A percentile compares a stretch with the other conserved stretches of the same genome.
Evolutionary conservation across 2,113 vertebrate species (phyloP).

Genomic region (Nansenia antarctica): DNA sequence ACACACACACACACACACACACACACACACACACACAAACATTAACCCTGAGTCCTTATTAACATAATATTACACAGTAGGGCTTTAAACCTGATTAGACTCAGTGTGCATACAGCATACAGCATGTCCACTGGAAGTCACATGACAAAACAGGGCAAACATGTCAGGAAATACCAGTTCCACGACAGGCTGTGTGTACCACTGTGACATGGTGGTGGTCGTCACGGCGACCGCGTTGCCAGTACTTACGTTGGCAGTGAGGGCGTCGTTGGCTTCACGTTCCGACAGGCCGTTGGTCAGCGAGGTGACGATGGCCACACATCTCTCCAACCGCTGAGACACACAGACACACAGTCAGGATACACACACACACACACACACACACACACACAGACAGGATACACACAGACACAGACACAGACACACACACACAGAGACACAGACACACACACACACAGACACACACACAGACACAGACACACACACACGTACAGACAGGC

Average conservation of each 20-base stretch:
- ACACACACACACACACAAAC: too few relatives aligned
- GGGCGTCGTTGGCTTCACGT: conserved; percentile 90
- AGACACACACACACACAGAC: conserved; percentile 3
- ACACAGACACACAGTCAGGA: conserved; percentile 6
- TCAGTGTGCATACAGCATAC: too few relatives aligned
- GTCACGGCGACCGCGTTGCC: background rate
- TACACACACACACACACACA: conserved; percentile 1
- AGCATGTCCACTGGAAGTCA: too few relatives aligned
- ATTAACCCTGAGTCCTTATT: too few relatives aligned
- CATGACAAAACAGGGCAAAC: too few relatives aligned
- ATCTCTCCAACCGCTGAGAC: conserved; percentile 85
- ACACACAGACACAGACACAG: background rate
- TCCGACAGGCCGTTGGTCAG: conserved; percentile 88
- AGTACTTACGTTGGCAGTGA: conserved; percentile 88
- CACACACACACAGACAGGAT: background rate
- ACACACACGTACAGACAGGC: background rate
- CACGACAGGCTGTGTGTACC: too few relatives aligned
- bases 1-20: too few relatives aligned
- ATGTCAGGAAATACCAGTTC: too few relatives aligned
- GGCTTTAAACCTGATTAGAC: too few relatives aligned
- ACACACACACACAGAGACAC: background rate
- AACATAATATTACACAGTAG: too few relatives aligned
- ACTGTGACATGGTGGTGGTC: background rate
- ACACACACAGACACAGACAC: conserved; percentile 4
- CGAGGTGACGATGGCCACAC: conserved; percentile 82